A percentile compares a stretch with the other conserved stretches of the same genome.
Conservation (phyloP, 2,888 invertebrate species). For the Lycocerus yunnanus region DNA sequence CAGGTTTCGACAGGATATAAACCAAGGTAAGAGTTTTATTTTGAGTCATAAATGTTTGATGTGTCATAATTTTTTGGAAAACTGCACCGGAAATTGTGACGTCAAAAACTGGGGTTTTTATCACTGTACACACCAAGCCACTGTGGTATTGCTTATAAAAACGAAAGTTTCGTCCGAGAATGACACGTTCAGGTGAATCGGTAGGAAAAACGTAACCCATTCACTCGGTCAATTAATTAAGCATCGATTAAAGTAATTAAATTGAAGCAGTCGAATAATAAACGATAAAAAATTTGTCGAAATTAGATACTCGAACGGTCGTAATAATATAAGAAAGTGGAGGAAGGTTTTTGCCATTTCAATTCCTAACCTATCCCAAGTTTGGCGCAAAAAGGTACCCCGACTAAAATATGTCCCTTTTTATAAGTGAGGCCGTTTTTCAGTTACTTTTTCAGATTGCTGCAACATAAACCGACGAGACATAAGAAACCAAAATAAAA, state of each 20-base stretch:
- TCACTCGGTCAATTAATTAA: neutral
- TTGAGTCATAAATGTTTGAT: neutral
- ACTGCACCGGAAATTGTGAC: too few relatives aligned
- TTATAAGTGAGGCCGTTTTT: slow-evolving; percentile 44
- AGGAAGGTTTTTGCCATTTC: slow-evolving; percentile 31
- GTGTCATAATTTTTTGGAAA: too few relatives aligned
- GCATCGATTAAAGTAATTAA: neutral
- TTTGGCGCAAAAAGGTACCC: slow-evolving; percentile 43
- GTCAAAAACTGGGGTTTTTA: neutral
- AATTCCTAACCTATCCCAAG: slow-evolving; percentile 37
- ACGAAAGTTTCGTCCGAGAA: neutral
- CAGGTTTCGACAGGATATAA: neutral
- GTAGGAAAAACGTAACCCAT: neutral
- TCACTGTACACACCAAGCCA: neutral
- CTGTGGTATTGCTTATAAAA: neutral
- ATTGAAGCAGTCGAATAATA: neutral
- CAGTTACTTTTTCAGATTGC: slow-evolving; percentile 37
- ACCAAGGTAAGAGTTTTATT: neutral
- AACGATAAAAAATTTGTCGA: slow-evolving; percentile 3
- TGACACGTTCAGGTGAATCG: neutral
- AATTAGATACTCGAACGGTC: slow-evolving; percentile 17
- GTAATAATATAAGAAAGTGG: slow-evolving; percentile 24
- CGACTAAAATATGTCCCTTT: slow-evolving; percentile 49
- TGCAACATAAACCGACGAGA: slow-evolving; percentile 35
- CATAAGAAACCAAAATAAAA: slow-evolving; percentile 52